Evolutionary conservation across 2,113 vertebrate genomes (phyloP), one percentile per base, ranked within the genome.

Genomic region (Protomyctophum bolini): DNA sequence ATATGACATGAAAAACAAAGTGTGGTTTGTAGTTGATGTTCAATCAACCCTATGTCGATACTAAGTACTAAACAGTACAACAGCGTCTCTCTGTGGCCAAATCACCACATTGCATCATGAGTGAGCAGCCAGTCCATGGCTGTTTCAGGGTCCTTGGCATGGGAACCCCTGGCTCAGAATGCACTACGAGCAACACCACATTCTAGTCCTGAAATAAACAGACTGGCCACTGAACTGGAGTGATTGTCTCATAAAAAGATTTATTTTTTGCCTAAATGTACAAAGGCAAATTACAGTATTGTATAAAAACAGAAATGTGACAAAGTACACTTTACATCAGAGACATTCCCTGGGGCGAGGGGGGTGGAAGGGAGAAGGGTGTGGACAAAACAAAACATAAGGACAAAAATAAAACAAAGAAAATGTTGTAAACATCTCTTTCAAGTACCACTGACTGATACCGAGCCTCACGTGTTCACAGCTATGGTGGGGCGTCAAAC

Each of bases 191-290:
- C 9, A 41, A 41, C 33, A 41, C 33, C 1, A 41, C 47, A 9
- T 63, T 29, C 10, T 50, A 4, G 11, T 50, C 6, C n/a, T 58
- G 28, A 41, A 41, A 21, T 28, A 15, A 29, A 64, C 45, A 73
- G n/a, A 77, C 59, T 72, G 72, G 47, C 64, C 67, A 68, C 60
- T 58, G 66, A 76, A 73, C 79, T 78, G 66, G 62, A 92, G 90
- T 94, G 93, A 95, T 95, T 94, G 94, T 95, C 94, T 95, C 94
- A 95, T 95, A 94, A 94, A 94, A 95, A 95, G 94, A 95, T 94
- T 95, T 95, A 95, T 95, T 95, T 95, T 92, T 91, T 92, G 93
- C 94, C 94, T 91, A 77, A 93, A 93, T 92, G 92, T 93, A 94
- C 94, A 94, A 89, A 92, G 93, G 94, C 92, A 91, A 93, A 93